Evolutionary conservation across 2,888 invertebrate species (phyloP).

Genomic region (Toxonevra muliebris): DNA sequence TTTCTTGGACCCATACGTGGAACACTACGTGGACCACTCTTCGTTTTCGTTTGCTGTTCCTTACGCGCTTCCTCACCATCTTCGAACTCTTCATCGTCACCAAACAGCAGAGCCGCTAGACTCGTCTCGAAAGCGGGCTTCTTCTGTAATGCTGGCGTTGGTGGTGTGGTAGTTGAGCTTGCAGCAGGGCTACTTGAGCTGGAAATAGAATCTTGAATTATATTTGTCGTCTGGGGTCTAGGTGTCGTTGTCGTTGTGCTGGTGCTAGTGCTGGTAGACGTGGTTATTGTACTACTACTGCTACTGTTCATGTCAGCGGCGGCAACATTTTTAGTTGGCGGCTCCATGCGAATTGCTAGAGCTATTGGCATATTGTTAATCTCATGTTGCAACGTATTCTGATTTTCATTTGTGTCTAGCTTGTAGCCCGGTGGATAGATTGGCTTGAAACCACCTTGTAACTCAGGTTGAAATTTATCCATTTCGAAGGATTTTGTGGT

Average conservation of each 20-base stretch:
- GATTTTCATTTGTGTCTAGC: slow-evolving; percentile 46
- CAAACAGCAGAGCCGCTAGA: slow-evolving; percentile 61
- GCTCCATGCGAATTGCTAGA: slow-evolving; percentile 46
- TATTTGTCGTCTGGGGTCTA: slow-evolving; percentile 14
- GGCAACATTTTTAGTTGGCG: slow-evolving; percentile 18
- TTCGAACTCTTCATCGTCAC: slow-evolving; percentile 57
- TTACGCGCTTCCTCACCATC: slow-evolving; percentile 46
- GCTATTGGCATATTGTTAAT: slow-evolving; percentile 46
- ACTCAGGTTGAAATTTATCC: slow-evolving; percentile 74
- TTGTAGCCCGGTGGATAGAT: slow-evolving; percentile 68
- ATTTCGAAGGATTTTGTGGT: slow-evolving; percentile 70
- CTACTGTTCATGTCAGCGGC: slow-evolving; percentile 17
- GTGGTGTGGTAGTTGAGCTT: slow-evolving; percentile 23
- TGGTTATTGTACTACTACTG: slow-evolving; percentile 27
- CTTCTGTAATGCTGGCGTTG: slow-evolving; percentile 48
- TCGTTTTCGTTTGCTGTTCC: slow-evolving; percentile 40
- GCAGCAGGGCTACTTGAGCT: slow-evolving; percentile 12
- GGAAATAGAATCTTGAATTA: background rate
- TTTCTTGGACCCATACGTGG: slow-evolving; percentile 59
- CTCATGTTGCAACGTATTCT: slow-evolving; percentile 26
- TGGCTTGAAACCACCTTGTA: slow-evolving; percentile 76
- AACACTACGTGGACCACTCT: slow-evolving; percentile 50
- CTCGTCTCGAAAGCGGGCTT: slow-evolving; percentile 62
- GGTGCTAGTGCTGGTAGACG: slow-evolving; percentile 25
- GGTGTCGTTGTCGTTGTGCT: slow-evolving; percentile 28